Base-by-base conservation (phyloP, 2,113 vertebrate species). In the Rafetus swinhoei region DNA sequence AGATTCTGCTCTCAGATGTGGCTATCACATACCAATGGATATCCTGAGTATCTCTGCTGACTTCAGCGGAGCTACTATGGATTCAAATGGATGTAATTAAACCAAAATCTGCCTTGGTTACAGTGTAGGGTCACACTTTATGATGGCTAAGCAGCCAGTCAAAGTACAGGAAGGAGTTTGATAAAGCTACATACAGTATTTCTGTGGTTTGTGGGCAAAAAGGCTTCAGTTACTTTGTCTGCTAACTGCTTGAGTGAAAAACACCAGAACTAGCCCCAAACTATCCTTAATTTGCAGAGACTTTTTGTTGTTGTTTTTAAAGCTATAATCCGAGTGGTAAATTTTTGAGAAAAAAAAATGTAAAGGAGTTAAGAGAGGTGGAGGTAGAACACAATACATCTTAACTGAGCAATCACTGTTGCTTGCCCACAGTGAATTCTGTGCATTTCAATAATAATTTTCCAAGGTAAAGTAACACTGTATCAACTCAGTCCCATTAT, bases 121-220 rank as follows among this genome's bases (percentile, higher is more conserved):
- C 72, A 54, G 14, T 76, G 14, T 45, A 50, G 74, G 65, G 9
- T 8, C 74, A 27, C 74, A 8, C 0, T 19, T 85, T 5, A 3
- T 2, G 76, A 50, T 24, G 74, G 83, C 56, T 14, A 62, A 2
- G 5, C 62, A 79, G 84, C 81, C 90, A 88, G 79, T 45, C 84
- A 91, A 29, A 84, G 65, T 84, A 62, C 84, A 91, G 93, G 92
- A 95, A 87, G 86, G 62, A 86, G 93, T 3, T 77, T 53, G 85
- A 91, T 57, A 60, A 69, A 93, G 12, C 65, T 3, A 83, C 16
- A 0, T 3, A 83, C 16, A 1, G 93, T 88, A 10, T 92, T 92
- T 39, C 84, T 90, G 97, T 87, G 96, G 96, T 95, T 96, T 95
- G 96, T 72, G 93, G 93, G 96, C 79, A 95, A 96, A 93, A 89